Base-by-base conservation (phyloP, 2,113 vertebrate species). In the Sapajus apella region DNA sequence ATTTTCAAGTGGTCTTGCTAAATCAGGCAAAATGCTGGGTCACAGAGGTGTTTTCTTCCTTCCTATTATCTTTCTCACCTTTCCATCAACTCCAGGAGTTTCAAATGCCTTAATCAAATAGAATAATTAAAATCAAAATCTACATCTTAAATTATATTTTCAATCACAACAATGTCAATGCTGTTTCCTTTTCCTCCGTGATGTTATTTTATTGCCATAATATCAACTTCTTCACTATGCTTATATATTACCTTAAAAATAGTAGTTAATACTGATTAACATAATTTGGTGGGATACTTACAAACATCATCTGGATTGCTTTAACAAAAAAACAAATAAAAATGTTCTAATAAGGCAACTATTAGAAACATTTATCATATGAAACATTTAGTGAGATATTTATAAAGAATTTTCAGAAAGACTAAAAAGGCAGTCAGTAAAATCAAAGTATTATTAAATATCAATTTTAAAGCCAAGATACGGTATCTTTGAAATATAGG, bases 171-270 rank as follows among this genome's bases (percentile, higher is more conserved):
- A 43, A 37, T 89, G 64, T 91, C 37, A 47, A 45, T 86, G 68
- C 11, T 61, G 17, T 76, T 95, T 85, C 35, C 7, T 61, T 92
- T 90, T 84, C 47, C 64, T 73, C 11, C 73, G n/a, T 66, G 45
- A 89, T 93, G 72, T 37, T 55, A 56, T 94, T 95, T 94, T 75
- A 83, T 93, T 97, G 93, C 35, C 47, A 55, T 75, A 50, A 90
- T 84, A 89, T 79, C 18, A 64, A 90, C 47, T 81, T 83, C 21
- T 58, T 91, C 20, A 58, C 16, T 93, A 25, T 76, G 50, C 32
- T 90, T 96, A 92, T 72, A 89, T 70, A 89, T 56, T 85, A 56
- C 25, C 13, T 37, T 95, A 72, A 52, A 95, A 95, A 92, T 6
- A 81, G 58, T 58, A 37, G 35, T 45, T 84, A 91, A 79, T 90